These are phyloP conservation scores for Hirudinaria manillensis DNA, from an alignment of 2,888 invertebrate genomes.

Conservation along the genomic window DNA sequence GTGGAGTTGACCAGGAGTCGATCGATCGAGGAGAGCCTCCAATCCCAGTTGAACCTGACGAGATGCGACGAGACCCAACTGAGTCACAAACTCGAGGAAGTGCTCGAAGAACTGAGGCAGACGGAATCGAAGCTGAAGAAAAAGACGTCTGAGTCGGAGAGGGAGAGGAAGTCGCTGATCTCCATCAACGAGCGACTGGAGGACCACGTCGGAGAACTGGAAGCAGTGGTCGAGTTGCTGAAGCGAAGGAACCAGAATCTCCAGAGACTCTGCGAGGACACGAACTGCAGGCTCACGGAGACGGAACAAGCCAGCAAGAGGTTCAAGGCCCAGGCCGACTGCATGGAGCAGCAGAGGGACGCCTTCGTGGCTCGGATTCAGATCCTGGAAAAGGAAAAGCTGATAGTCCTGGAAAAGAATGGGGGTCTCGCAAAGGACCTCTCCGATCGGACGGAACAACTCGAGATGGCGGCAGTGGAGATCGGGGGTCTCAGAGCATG, in stretches of 20 bases:
- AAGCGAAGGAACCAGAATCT: conserved; percentile 22
- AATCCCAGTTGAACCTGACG: background rate
- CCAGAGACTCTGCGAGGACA: conserved; percentile 25
- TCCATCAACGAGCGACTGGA: conserved; percentile 6
- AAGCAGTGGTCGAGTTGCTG: conserved; percentile 23
- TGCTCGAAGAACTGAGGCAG: conserved; percentile 18
- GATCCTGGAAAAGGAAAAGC: conserved; percentile 18
- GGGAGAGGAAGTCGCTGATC: background rate
- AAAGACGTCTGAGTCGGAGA: conserved; percentile 9
- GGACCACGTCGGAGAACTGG: conserved; percentile 23
- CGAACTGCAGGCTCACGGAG: conserved; percentile 17
- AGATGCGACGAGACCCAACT: conserved; percentile 18
- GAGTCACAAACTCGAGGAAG: conserved; percentile 24
- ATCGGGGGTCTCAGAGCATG: conserved; percentile 9
- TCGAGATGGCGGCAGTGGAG: conserved; percentile 2
- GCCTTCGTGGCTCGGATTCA: conserved; percentile 25
- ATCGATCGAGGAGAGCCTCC: conserved; percentile 19
- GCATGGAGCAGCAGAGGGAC: conserved; percentile 30
- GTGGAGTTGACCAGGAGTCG: conserved; percentile 7
- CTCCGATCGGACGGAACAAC: background rate
- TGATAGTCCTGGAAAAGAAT: conserved; percentile 7
- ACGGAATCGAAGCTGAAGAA: conserved; percentile 13
- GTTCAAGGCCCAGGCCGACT: conserved; percentile 19
- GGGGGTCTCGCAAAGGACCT: background rate
- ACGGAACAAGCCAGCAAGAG: conserved; percentile 12